phyloP scores from a whole-genome alignment of 2,888 invertebrate species.

The Maniola hyperantus region DNA sequence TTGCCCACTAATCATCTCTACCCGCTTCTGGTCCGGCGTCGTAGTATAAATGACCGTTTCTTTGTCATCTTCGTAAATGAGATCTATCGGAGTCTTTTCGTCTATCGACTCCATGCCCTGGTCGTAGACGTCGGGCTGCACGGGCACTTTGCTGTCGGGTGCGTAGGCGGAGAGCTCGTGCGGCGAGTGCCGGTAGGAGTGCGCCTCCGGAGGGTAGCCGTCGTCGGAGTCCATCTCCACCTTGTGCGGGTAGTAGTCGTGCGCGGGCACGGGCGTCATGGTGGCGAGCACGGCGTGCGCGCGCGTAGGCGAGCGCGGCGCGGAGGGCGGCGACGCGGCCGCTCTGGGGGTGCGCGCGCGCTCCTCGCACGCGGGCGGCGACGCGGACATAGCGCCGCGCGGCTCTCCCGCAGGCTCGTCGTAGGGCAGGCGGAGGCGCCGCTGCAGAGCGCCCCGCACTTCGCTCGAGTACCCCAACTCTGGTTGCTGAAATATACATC shows the following conservation, averaged over 20 bases:
- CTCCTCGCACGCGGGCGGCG: slow-evolving; percentile 63
- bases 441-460: slow-evolving; percentile 71
- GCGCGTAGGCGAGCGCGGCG: slow-evolving; percentile 85
- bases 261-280: slow-evolving; percentile 94
- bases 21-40: slow-evolving; percentile 89
- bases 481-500: slow-evolving; percentile 64
- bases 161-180: slow-evolving; percentile 77
- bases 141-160: slow-evolving; percentile 83
- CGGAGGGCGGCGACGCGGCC: slow-evolving; percentile 76
- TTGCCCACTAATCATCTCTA: slow-evolving; percentile 90
- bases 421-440: slow-evolving; percentile 68
- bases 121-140: slow-evolving; percentile 77
- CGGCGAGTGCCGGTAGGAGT: slow-evolving; percentile 82
- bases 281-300: slow-evolving; percentile 90
- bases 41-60: slow-evolving; percentile 93
- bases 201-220: slow-evolving; percentile 84
- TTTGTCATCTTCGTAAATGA: slow-evolving; percentile 92
- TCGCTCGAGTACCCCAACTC: slow-evolving; percentile 58
- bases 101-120: slow-evolving; percentile 81
- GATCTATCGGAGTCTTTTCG: slow-evolving; percentile 89
- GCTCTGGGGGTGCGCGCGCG: slow-evolving; percentile 74
- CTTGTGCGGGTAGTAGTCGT: slow-evolving; percentile 85
- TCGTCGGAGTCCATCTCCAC: slow-evolving; percentile 85
- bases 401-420: slow-evolving; percentile 59
- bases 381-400: slow-evolving; percentile 74